Percentiles rank a stretch among this genome's conserved stretches.
Evolutionary conservation across 2,797 vertebrate genomes (phyloP).

Genomic region (Capromys pilorides): DNA sequence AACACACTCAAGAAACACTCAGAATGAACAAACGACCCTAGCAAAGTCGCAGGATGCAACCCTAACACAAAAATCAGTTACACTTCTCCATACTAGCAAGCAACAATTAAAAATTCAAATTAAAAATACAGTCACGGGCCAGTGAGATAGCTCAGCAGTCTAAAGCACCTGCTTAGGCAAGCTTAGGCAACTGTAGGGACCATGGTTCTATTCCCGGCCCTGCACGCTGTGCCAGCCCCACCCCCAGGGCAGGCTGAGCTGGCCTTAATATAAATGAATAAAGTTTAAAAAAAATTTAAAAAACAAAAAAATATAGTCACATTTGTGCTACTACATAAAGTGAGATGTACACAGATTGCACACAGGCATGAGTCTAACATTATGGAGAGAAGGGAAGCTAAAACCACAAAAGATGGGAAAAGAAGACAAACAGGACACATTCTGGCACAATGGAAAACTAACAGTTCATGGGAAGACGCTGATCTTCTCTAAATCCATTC

Average conservation of each 20-base stretch:
- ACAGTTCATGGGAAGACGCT: not conserved
- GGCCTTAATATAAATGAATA: too few species aligned
- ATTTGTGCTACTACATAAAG: not conserved
- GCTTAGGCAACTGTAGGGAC: too few species aligned
- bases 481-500: not conserved
- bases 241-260: too few species aligned
- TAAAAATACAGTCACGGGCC: constrained; percentile 23
- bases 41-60: not conserved
- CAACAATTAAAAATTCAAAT: constrained; percentile 10
- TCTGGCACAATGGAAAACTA: constrained; percentile 4
- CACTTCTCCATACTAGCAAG: not conserved
- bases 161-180: too few species aligned
- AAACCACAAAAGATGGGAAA: constrained; percentile 39
- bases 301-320: not conserved
- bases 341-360: not conserved
- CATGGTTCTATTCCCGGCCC: too few species aligned
- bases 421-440: not conserved
- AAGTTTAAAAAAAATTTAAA: too few species aligned
- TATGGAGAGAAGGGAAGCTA: not conserved
- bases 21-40: not conserved
- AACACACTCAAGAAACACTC: not conserved
- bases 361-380: not conserved
- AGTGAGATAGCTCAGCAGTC: too few species aligned
- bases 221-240: too few species aligned
- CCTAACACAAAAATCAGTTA: not conserved